phyloP scores from a whole-genome alignment of 2,888 invertebrate genomes.

The Antitype chi region DNA sequence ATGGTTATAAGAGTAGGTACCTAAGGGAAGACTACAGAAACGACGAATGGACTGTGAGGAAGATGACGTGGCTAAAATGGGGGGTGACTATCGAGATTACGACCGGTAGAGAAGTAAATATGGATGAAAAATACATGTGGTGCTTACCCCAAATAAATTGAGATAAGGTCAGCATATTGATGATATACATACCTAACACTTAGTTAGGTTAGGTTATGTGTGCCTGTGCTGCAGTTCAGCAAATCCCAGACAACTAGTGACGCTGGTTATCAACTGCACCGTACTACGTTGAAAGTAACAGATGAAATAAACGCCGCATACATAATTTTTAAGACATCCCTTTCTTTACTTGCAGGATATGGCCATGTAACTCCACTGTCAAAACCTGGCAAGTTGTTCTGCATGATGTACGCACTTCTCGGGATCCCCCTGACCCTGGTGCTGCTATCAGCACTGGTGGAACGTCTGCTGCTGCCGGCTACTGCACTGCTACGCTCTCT shows the following conservation, averaged over 20 bases:
- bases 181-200: too few species aligned
- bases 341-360: slow-evolving; percentile 91
- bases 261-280: not conserved
- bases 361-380: slow-evolving; percentile 97
- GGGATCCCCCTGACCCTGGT: slow-evolving; percentile 97
- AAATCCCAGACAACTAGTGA: not conserved
- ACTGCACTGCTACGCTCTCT: slow-evolving; percentile 93
- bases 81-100: too few species aligned
- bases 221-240: too few species aligned
- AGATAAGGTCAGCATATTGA: too few species aligned
- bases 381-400: slow-evolving; percentile 96
- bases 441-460: slow-evolving; percentile 95
- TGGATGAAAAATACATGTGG: too few species aligned
- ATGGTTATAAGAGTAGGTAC: not conserved
- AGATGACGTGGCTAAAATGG: too few species aligned
- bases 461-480: slow-evolving; percentile 94
- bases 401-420: slow-evolving; percentile 95
- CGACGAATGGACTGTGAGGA: not conserved
- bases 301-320: not conserved
- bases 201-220: too few species aligned
- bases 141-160: too few species aligned
- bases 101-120: too few species aligned
- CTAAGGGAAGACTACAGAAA: not conserved
- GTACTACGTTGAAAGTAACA: not conserved
- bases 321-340: not conserved